Base-by-base conservation (phyloP, 2,888 invertebrate species). In the Suillia variegata region DNA sequence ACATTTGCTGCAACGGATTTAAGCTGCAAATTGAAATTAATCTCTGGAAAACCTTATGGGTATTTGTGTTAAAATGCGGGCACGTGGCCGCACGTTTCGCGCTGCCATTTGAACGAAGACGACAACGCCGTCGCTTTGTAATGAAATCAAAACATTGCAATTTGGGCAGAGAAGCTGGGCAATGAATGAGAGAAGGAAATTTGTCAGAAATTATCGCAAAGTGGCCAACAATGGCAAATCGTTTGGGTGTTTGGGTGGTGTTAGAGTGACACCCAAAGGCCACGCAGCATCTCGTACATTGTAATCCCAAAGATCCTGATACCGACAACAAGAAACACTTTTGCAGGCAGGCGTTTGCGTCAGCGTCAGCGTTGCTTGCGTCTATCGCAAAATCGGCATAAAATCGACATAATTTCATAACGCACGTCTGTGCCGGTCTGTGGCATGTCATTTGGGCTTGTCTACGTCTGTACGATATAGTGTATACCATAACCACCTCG, bases 41-140 rank as follows among this genome's bases (percentile, higher is more conserved):
- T 79, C 79, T n/a, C n/a, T 73, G 67, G 65, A 67, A 73, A 76
- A 72, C 74, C 75, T 74, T 76, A 74, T 69, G 71, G 62, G 33
- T 65, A 15, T 49, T 54, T 20, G 33, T 22, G 22, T 38, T 34
- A 63, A 72, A 75, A 67, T 69, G 75, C 69, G 64, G 67, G 65
- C 74, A 75, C 74, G 74, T 74, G 74, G 59, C 70, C 63, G 48
- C 67, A 65, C 54, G 71, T 21, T 53, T 51, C 26, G 38, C 55
- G 65, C 58, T 68, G 65, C 69, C 64, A 66, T 64, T 67, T 60
- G 58, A 59, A 34, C 53, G 22, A 42, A n/a, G n/a, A 20, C 47
- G 20, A 15, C 26, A 6, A 10, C 6, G 26, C 26, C 10, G 38
- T 8, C 18, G 5, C 5, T 45, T 6, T 33, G 31, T 33, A 50